phyloP scores from a whole-genome alignment of 2,888 invertebrate species.

The Trichopoda pennipes region DNA sequence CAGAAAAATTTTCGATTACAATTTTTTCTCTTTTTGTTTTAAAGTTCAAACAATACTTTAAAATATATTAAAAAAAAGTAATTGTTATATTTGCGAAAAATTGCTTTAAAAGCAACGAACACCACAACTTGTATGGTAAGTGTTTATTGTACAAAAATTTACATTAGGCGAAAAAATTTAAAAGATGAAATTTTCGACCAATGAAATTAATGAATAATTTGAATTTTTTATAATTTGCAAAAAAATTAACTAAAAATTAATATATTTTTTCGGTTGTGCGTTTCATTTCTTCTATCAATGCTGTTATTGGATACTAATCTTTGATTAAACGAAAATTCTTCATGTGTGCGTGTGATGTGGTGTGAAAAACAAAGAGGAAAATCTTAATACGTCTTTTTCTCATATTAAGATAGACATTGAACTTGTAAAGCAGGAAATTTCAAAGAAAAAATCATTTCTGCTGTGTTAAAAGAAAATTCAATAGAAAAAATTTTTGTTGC shows the following conservation, averaged over 20 bases:
- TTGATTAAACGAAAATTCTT: constrained; percentile 61
- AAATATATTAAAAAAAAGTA: background rate
- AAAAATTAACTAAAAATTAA: constrained; percentile 29
- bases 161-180: background rate
- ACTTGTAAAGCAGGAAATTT: constrained; percentile 56
- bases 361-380: constrained; percentile 64
- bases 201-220: background rate
- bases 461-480: constrained; percentile 27
- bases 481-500: constrained; percentile 4
- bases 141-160: constrained; percentile 31
- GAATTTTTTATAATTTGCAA: background rate
- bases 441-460: constrained; percentile 8
- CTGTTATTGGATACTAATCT: constrained; percentile 53
- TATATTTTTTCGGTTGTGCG: constrained; percentile 17
- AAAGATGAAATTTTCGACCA: background rate
- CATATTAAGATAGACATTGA: constrained; percentile 64
- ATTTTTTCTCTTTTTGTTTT: background rate
- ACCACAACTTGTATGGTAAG: constrained; percentile 31
- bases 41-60: background rate
- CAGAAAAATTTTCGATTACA: constrained; percentile 17
- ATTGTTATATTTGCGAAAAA: background rate
- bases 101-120: constrained; percentile 9
- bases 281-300: constrained; percentile 40
- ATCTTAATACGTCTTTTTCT: constrained; percentile 48
- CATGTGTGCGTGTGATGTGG: constrained; percentile 22